These are phyloP conservation scores for Platalea minor DNA, from an alignment of 2,797 vertebrate genomes.

Conservation along the genomic window DNA sequence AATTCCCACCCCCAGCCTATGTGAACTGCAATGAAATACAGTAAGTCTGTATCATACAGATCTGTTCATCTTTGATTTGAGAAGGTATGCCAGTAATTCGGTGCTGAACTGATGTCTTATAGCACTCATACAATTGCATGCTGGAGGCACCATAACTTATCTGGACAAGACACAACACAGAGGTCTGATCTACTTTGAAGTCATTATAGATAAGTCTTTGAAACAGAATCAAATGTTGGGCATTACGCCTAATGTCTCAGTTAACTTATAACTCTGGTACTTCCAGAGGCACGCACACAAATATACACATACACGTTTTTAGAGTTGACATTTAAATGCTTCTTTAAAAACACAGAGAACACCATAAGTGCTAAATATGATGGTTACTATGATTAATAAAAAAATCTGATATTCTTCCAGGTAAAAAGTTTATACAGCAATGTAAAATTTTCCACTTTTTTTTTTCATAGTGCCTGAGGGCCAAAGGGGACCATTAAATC, in stretches of 20 bases:
- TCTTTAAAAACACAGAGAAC: background rate
- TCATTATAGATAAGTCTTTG: background rate
- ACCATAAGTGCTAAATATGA: background rate
- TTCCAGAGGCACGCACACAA: background rate
- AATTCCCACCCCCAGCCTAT: background rate
- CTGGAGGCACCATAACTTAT: background rate
- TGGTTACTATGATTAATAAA: background rate
- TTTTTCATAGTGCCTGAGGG: background rate
- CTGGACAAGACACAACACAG: background rate
- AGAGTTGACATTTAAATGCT: background rate
- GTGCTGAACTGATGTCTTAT: background rate
- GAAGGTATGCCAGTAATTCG: background rate
- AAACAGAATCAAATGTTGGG: background rate
- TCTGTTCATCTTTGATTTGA: background rate
- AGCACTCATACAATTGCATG: background rate
- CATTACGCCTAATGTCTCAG: background rate
- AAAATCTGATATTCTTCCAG: background rate
- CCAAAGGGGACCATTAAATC: slow-evolving; percentile 5
- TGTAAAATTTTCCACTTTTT: background rate
- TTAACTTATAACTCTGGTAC: background rate
- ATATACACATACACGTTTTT: background rate
- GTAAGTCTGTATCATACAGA: background rate
- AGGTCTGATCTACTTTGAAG: background rate
- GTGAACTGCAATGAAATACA: background rate
- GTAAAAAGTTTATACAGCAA: background rate